These are phyloP conservation scores for Columba guinea DNA, from an alignment of 2,797 vertebrate species.

Conservation along the genomic window DNA sequence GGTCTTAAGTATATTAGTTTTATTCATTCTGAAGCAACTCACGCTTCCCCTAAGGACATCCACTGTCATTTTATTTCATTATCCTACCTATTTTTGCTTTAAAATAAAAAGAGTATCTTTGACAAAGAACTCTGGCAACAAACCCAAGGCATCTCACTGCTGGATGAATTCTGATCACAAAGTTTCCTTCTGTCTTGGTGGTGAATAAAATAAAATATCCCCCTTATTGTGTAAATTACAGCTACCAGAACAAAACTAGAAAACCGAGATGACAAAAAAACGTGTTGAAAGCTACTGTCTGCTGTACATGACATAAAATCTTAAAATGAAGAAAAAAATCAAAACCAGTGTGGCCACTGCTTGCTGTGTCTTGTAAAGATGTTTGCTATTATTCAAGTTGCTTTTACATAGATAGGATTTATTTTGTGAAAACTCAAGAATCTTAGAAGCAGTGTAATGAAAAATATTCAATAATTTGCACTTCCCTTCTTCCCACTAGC, in stretches of 20 bases:
- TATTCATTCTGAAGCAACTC: constrained; percentile 9
- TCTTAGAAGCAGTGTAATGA: not conserved
- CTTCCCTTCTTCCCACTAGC: not conserved
- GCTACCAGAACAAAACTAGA: constrained; percentile 8
- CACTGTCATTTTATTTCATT: constrained; percentile 26
- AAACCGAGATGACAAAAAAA: not conserved
- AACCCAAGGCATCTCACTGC: not conserved
- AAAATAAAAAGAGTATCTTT: constrained; percentile 48
- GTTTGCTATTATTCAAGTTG: not conserved
- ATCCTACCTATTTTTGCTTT: constrained; percentile 33
- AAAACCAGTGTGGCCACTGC: not conserved
- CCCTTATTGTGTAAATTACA: constrained; percentile 43
- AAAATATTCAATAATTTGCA: not conserved
- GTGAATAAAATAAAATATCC: constrained; percentile 18
- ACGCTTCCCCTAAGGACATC: not conserved
- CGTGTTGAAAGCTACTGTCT: not conserved
- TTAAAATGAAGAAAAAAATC: not conserved
- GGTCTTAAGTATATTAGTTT: constrained; percentile 20
- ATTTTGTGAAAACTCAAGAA: not conserved
- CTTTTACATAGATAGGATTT: not conserved
- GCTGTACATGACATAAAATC: not conserved
- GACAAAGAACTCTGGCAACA: constrained; percentile 20
- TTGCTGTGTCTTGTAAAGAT: not conserved
- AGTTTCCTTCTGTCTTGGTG: not conserved
- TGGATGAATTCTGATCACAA: constrained; percentile 17